Conservation (phyloP, 2,797 vertebrate species). For the Dermochelys coriacea region DNA sequence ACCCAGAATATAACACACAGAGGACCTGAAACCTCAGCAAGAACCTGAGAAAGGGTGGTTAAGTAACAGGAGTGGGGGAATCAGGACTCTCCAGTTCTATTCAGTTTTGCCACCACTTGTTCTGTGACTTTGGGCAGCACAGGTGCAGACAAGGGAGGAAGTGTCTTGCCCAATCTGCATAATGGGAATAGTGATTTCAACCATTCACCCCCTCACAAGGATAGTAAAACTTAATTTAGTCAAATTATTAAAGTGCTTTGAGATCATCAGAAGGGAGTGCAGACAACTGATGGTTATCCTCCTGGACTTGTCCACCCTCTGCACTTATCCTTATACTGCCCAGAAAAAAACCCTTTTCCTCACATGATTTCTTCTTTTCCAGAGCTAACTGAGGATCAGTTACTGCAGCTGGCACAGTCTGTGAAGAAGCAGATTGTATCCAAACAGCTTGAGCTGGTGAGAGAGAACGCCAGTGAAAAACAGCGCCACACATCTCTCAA, state of each 20-base stretch:
- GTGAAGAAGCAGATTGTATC: constrained; percentile 67
- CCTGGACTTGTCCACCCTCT: not conserved
- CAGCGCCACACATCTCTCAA: not conserved
- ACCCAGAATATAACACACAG: too few species aligned
- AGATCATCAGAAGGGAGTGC: rapidly evolving
- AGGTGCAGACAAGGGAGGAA: too few species aligned
- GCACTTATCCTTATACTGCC: rapidly evolving
- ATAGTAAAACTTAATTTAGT: not conserved
- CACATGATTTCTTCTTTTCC: not conserved
- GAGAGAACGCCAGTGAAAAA: not conserved
- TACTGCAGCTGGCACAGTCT: constrained; percentile 73
- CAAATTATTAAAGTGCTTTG: not conserved
- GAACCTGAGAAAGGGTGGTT: rapidly evolving
- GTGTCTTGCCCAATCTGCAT: too few species aligned
- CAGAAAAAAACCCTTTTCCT: not conserved
- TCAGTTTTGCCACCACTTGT: not conserved
- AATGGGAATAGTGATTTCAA: not conserved
- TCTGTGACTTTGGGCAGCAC: not conserved
- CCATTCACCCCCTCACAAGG: rapidly evolving
- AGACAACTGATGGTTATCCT: rapidly evolving
- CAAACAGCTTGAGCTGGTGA: constrained; percentile 77
- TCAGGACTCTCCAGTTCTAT: not conserved
- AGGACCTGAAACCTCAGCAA: not conserved
- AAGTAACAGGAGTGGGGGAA: not conserved
- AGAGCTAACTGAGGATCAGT: constrained; percentile 76